Percentiles rank a stretch among this genome's conserved stretches.
Evolutionary conservation across 1,140 invertebrate species (phyloP).

Genomic region (Trissolcus basalis): DNA sequence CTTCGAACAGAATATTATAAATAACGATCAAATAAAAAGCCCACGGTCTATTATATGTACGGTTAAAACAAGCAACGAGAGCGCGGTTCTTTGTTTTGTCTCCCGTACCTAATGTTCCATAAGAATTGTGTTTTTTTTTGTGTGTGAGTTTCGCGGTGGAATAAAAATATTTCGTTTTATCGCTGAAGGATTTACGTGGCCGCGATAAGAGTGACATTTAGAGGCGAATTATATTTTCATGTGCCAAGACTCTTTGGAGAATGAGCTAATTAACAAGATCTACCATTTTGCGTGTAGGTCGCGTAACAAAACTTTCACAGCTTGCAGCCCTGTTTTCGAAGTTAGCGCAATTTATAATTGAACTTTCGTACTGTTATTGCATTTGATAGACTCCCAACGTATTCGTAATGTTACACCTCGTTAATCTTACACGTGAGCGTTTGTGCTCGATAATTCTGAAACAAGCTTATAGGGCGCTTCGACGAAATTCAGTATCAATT

Average conservation of each 20-base stretch:
- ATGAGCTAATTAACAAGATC: conserved; percentile 10
- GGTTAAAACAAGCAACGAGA: too few relatives aligned
- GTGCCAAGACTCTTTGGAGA: neutral
- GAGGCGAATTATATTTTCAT: neutral
- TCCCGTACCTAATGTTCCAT: too few relatives aligned
- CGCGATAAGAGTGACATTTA: neutral
- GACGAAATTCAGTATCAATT: too few relatives aligned
- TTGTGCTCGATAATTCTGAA: neutral
- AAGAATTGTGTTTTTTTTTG: too few relatives aligned
- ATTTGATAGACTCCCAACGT: conserved; percentile 5
- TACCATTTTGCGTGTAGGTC: conserved; percentile 1
- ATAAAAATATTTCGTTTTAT: too few relatives aligned
- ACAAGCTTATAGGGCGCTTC: neutral
- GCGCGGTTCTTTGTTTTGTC: too few relatives aligned
- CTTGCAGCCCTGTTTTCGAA: conserved; percentile 6
- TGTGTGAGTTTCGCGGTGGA: too few relatives aligned
- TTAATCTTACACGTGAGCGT: neutral
- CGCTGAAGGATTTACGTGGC: neutral
- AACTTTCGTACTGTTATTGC: conserved; percentile 12
- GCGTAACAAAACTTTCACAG: conserved; percentile 6
- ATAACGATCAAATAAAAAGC: too few relatives aligned
- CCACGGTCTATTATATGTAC: too few relatives aligned
- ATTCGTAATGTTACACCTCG: conserved; percentile 3
- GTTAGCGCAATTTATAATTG: conserved; percentile 21
- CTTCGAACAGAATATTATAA: too few relatives aligned